A percentile compares a stretch with the other conserved stretches of the same genome.
phyloP scores from a whole-genome alignment of 2,797 vertebrate genomes.

The Synanceia verrucosa region DNA sequence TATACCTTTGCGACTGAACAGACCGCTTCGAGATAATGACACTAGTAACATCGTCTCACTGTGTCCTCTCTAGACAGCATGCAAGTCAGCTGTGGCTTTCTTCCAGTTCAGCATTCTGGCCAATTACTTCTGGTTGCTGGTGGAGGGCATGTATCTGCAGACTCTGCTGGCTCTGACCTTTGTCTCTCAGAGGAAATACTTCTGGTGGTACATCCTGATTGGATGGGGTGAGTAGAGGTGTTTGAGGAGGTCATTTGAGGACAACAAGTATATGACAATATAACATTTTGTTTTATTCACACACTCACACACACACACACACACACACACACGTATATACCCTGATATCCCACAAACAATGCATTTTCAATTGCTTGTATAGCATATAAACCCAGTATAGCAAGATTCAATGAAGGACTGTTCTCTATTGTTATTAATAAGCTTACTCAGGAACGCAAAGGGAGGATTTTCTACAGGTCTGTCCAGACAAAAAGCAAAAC shows the following conservation, averaged over 20 bases:
- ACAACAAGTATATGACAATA: not conserved
- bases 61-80: constrained; percentile 73
- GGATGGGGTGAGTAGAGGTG: constrained; percentile 93
- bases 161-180: constrained; percentile 89
- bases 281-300: not conserved
- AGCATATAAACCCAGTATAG: too few relatives aligned
- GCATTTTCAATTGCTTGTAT: not conserved
- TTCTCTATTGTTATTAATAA: not conserved
- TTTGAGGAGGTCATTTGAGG: not conserved
- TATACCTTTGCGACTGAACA: not conserved
- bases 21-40: not conserved
- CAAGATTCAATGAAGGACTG: not conserved
- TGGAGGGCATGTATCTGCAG: constrained; percentile 92
- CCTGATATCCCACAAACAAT: not conserved
- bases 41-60: not conserved
- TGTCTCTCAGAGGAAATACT: constrained; percentile 89
- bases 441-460: not conserved
- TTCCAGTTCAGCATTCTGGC: constrained; percentile 91
- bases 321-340: too few relatives aligned
- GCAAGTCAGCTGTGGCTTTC: constrained; percentile 87
- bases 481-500: not conserved
- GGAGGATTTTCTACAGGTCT: not conserved
- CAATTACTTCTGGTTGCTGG: constrained; percentile 92
- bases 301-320: too few relatives aligned
- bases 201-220: constrained; percentile 90